Evolutionary conservation across 2,113 vertebrate genomes (phyloP).

Genomic region (Bubo bubo): DNA sequence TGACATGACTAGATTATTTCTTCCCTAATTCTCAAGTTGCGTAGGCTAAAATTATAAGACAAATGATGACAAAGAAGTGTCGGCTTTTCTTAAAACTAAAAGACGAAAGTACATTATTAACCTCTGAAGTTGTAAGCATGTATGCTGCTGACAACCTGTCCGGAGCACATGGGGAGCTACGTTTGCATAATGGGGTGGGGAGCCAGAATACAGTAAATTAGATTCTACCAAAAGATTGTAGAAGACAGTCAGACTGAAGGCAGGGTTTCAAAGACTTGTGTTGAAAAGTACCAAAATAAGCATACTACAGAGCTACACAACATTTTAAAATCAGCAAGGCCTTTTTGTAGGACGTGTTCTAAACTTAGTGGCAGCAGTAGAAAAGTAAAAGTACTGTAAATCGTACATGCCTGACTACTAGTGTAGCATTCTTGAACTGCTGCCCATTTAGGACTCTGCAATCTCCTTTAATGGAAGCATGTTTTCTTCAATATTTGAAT

Average conservation of each 20-base stretch:
- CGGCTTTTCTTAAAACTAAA: background rate
- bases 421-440: constrained; percentile 75
- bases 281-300: background rate
- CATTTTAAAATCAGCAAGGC: background rate
- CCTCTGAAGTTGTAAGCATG: background rate
- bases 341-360: constrained; percentile 47
- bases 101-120: background rate
- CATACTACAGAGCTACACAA: background rate
- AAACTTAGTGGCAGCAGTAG: constrained; percentile 62
- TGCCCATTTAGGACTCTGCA: constrained; percentile 67
- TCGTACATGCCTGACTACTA: constrained; percentile 62
- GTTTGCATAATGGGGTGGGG: accelerated
- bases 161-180: background rate
- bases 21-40: background rate
- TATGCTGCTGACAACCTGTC: background rate
- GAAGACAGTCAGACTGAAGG: background rate
- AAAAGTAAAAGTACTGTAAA: constrained; percentile 70
- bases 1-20: background rate
- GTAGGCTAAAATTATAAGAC: background rate
- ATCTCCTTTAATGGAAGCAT: constrained; percentile 78
- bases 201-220: background rate
- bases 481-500: constrained; percentile 66
- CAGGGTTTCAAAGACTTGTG: background rate
- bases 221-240: background rate
- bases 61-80: background rate